phyloP scores from a whole-genome alignment of 2,888 invertebrate genomes.

The Mamestra brassicae region DNA sequence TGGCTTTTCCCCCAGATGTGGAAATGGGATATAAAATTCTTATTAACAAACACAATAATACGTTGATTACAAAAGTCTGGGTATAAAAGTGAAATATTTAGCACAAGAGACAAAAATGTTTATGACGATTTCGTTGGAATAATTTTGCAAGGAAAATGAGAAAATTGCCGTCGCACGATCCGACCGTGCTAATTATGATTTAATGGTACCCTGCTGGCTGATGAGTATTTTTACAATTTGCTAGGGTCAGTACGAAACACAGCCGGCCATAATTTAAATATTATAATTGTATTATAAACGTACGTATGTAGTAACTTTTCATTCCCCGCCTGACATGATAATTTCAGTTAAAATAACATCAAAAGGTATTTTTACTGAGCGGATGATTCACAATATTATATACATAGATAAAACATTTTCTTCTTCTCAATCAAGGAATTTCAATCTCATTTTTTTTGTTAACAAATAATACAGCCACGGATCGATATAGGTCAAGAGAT shows the following conservation, averaged over 20 bases:
- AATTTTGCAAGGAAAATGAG: constrained; percentile 64
- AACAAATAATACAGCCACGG: background rate
- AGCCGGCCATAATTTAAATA: constrained; percentile 28
- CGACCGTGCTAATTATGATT: constrained; percentile 76
- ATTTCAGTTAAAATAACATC: background rate
- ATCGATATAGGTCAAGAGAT: background rate
- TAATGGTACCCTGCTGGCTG: constrained; percentile 71
- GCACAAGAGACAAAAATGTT: constrained; percentile 63
- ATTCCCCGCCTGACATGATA: background rate
- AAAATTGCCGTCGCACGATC: constrained; percentile 69
- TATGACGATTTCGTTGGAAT: constrained; percentile 58
- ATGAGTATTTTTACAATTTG: constrained; percentile 66
- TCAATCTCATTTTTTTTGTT: background rate
- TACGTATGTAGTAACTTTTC: constrained; percentile 1
- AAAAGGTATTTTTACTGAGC: background rate
- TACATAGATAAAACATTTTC: background rate
- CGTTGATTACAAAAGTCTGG: constrained; percentile 53
- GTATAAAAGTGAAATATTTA: constrained; percentile 61
- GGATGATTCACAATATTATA: background rate
- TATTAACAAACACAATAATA: constrained; percentile 54
- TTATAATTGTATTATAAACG: background rate
- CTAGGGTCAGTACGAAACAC: constrained; percentile 42
- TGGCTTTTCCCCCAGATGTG: constrained; percentile 7
- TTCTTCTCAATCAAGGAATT: background rate
- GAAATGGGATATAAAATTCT: constrained; percentile 32